Evolutionary conservation across 2,113 vertebrate genomes (phyloP).

Genomic region (Oenanthe oenanthe): DNA sequence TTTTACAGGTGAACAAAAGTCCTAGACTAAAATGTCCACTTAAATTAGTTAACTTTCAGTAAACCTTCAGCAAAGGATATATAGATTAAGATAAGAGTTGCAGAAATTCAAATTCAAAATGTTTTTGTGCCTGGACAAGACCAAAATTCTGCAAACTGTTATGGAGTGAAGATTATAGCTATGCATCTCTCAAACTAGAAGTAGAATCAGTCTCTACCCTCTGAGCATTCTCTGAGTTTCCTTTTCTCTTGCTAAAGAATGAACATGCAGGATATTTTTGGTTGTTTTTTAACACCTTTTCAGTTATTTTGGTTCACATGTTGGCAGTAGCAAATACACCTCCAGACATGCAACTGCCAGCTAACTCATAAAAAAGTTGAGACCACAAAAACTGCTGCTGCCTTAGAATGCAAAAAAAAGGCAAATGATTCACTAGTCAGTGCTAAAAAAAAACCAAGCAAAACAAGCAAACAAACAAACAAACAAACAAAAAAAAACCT

Average conservation of each 20-base stretch:
- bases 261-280: background rate
- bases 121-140: background rate
- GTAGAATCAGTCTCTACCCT: background rate
- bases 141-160: background rate
- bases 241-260: background rate
- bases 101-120: background rate
- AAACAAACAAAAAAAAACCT: too few species aligned
- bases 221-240: background rate
- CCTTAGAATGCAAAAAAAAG: background rate
- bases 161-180: background rate
- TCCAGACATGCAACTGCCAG: background rate
- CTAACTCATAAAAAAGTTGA: background rate
- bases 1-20: background rate
- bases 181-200: background rate
- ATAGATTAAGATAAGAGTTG: background rate
- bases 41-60: background rate
- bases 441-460: background rate
- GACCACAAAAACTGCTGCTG: background rate
- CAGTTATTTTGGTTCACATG: background rate
- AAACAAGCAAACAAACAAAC: too few species aligned
- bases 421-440: background rate
- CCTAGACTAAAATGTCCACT: background rate
- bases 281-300: background rate
- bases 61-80: background rate
- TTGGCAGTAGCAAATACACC: background rate